Percentiles rank a stretch among this genome's conserved stretches.
Conservation (phyloP, 1,140 invertebrate species). For the Argopecten irradians region DNA sequence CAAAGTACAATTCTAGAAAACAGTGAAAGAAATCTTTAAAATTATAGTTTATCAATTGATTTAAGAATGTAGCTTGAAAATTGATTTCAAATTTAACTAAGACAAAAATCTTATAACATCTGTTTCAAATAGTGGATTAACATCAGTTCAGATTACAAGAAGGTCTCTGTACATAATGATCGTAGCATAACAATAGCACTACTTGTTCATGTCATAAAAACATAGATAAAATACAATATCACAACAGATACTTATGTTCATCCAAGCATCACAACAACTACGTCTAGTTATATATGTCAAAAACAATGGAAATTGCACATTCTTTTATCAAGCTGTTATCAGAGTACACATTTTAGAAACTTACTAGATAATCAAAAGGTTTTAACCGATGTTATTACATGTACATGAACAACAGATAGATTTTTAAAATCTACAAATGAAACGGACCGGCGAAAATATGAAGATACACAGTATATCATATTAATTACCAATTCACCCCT, state of each 20-base stretch:
- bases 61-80: no score
- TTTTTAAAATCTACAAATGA: not conserved
- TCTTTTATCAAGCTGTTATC: not conserved
- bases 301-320: conserved; percentile 10
- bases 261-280: conserved; percentile 10
- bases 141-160: not conserved
- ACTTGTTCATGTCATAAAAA: not conserved
- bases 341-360: not conserved
- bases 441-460: no score
- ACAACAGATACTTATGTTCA: not conserved
- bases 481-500: no score
- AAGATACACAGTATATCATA: no score
- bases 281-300: not conserved
- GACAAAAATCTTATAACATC: no score
- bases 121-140: not conserved
- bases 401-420: not conserved
- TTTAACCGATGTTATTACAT: not conserved
- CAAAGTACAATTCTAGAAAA: no score
- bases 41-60: no score
- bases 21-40: no score
- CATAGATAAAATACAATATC: conserved; percentile 12
- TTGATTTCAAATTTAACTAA: no score
- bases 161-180: not conserved
- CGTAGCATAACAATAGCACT: not conserved
- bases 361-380: not conserved